Evolutionary conservation across 2,797 vertebrate species (phyloP), one percentile per base, ranked within the genome.

Genomic region (Jordanella pulchra): DNA sequence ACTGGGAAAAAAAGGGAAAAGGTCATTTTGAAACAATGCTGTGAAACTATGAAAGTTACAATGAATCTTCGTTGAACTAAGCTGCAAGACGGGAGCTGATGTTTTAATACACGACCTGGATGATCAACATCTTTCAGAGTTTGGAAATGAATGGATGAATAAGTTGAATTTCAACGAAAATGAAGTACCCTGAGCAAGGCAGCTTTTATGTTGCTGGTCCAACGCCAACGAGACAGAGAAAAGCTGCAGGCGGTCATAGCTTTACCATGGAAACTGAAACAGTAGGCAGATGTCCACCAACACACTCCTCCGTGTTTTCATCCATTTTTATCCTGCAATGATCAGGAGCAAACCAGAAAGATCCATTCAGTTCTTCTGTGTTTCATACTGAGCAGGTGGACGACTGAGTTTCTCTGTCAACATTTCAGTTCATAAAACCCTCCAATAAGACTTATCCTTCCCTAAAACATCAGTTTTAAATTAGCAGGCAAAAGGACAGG

Each of bases 251-350:
- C 48, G 18, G 2, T 54, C 42, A 23, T 47, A 51, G 55, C 47
- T 32, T 71, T 53, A 5, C 75, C 75, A 69, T 80, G 75, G 84
- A 78, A 78, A 82, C 77, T 3, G 17, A 68, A 58, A 17, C 11
- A 5, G 55, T 14, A 64, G 50, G 73, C 76, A 69, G 27, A 42
- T 30, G 27, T 56, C 78, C 76, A 58, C 72, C 69, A 30, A 79
- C 73, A 61, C 54, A 44, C 71, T 58, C 65, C 44, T 72, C 54
- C 42, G 0, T 35, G 25, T 51, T n/a, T 47, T 55, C 12, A 30
- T 69, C 65, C 45, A 56, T 56, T 64, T 69, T 69, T 63, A 64
- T 74, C 70, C 65, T 56, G 65, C 63, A 67, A 47, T 5, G 47
- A 42, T 18, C 18, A 30, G 35, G 30, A 50, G 25, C 12, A 21